phyloP scores from a whole-genome alignment of 37 sponge, comb jelly and placozoan species.

The Geodia barretti region DNA sequence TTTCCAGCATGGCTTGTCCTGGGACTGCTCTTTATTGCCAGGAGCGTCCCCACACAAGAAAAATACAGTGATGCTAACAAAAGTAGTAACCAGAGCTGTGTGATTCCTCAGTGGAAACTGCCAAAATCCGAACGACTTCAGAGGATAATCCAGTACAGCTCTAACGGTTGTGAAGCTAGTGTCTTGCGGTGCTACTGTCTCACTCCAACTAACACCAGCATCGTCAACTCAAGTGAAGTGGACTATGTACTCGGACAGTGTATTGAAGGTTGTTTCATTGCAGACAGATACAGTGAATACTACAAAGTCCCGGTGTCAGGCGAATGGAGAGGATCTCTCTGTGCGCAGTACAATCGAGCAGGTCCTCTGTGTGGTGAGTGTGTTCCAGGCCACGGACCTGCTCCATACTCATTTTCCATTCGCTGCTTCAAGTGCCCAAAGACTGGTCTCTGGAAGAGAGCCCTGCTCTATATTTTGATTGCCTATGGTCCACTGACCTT shows the following conservation, averaged over 20 bases:
- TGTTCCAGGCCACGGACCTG: neutral
- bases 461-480: neutral
- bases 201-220: neutral
- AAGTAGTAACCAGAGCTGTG: neutral
- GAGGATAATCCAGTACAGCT: neutral
- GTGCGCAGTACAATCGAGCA: neutral
- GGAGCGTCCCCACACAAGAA: too few relatives aligned
- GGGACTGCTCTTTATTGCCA: too few relatives aligned
- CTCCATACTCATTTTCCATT: neutral
- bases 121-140: too few relatives aligned
- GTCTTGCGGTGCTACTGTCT: neutral
- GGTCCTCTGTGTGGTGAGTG: constrained; percentile 4
- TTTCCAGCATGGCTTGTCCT: too few relatives aligned
- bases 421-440: neutral
- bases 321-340: neutral
- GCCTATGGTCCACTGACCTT: neutral
- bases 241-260: neutral
- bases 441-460: neutral
- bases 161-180: neutral
- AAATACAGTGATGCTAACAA: too few relatives aligned
- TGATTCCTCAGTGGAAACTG: neutral
- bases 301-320: neutral
- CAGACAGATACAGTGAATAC: neutral
- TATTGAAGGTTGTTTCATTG: neutral
- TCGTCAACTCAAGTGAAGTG: neutral